A percentile compares a stretch with the other conserved stretches of the same genome.
Conservation (phyloP, 2,888 invertebrate genomes). For the Phyto melanocephala region DNA sequence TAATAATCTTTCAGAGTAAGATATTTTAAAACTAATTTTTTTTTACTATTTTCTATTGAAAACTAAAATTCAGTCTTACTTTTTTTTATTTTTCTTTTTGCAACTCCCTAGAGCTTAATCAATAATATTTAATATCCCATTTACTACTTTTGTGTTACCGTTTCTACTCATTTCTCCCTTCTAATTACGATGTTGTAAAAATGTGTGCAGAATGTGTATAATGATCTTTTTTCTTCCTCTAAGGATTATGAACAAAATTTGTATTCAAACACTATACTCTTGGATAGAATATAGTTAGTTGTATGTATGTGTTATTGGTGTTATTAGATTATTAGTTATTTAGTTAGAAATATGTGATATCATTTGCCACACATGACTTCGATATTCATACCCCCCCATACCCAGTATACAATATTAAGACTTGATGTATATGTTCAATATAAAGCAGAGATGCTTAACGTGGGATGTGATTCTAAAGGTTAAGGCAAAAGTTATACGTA, state of each 20-base stretch:
- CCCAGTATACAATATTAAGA: too few relatives aligned
- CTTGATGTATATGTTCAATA: too few relatives aligned
- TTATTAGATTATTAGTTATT: conserved; percentile 44
- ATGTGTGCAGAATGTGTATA: neutral
- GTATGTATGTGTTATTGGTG: neutral
- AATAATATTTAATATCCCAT: conserved; percentile 37
- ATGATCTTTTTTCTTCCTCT: neutral
- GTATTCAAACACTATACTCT: conserved; percentile 1
- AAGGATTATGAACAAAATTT: conserved; percentile 10
- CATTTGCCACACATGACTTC: conserved; percentile 27
- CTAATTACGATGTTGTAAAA: conserved; percentile 4
- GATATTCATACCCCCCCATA: conserved; percentile 23
- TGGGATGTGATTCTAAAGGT: too few relatives aligned
- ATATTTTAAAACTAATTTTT: too few relatives aligned
- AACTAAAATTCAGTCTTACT: neutral
- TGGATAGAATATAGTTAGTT: neutral
- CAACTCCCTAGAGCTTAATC: conserved; percentile 30
- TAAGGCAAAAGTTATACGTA: too few relatives aligned
- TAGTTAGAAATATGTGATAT: conserved; percentile 6
- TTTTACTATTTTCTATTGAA: too few relatives aligned
- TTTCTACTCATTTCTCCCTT: neutral
- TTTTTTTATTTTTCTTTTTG: neutral
- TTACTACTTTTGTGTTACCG: neutral
- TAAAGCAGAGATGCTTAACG: too few relatives aligned
- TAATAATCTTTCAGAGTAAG: too few relatives aligned